Evolutionary conservation across 53 echinoderm and acorn worm species (phyloP), one percentile per base, ranked within the genome.

Genomic region (Echinometra lucunter): DNA sequence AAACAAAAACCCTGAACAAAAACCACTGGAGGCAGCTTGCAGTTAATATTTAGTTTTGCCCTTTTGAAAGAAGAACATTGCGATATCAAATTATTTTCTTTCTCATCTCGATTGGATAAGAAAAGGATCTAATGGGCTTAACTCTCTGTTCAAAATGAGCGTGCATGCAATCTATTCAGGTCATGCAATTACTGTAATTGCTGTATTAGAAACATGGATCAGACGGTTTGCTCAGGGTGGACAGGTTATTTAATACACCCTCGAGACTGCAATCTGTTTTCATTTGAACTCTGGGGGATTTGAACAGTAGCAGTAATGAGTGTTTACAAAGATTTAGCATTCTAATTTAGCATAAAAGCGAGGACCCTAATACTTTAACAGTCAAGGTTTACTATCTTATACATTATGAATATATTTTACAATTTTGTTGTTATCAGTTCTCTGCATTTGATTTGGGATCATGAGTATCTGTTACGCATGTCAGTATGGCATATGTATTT

Each of bases 61-160:
- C 11, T 37, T 42, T 4, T 11, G 72, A 42, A 78, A 78, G 17
- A 78, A 42, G 42, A 21, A 4, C 6, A 78, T 2, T 37, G 21
- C 38, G 38, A 6, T 1, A 78, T 18, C 15, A 78, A 19, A 19
- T n/a, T 78, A 69, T 30, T 0, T 53, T 11, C 32, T 69, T 12
- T 21, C 17, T 18, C 40, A 17, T 78, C 21, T 37, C 38, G n/a
- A 15, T 69, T 78, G 78, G 78, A 40, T 40, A 4, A 40, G 16
- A 78, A 19, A 42, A 78, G n/a, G 23, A 78, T 38, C 38, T 78
- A 78, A 78, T 78, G 78, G 78, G 78, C 40, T 38, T 78, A 38
- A 69, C 32, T 30, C 2, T 10, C 42, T 18, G 21, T 21, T 78
- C 35, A 78, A 23, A 19, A 40, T 19, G 38, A 38, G 42, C 44